Conservation (phyloP, 2,888 invertebrate genomes). For the Adineta ricciae region DNA sequence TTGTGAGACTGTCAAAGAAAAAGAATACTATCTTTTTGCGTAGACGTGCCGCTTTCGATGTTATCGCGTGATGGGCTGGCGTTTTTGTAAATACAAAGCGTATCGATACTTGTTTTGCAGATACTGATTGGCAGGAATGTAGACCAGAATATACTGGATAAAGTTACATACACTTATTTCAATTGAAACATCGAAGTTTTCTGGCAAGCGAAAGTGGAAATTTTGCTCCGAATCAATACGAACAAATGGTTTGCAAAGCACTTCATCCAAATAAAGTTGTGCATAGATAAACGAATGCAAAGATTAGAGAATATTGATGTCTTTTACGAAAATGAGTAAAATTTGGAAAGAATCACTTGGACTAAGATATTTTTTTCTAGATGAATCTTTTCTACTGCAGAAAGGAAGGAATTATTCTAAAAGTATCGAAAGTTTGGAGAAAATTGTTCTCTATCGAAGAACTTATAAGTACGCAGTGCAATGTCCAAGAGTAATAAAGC, state of each 20-base stretch:
- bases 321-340: neutral
- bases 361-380: no score
- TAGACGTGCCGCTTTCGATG: constrained; percentile 67
- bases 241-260: neutral
- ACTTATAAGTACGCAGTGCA: no score
- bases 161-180: constrained; percentile 27
- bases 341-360: no score
- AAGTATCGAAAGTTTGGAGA: no score
- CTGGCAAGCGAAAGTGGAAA: neutral
- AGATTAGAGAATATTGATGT: no score
- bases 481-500: no score
- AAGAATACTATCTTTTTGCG: neutral
- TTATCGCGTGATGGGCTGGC: constrained; percentile 77
- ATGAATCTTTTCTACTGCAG: no score
- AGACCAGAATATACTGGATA: neutral
- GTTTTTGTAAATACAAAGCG: constrained; percentile 74
- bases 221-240: neutral
- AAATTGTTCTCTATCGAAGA: no score
- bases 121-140: constrained; percentile 64
- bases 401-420: no score
- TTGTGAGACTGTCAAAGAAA: neutral
- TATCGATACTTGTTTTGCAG: constrained; percentile 79
- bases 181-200: constrained; percentile 25
- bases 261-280: neutral
- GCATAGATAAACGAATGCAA: neutral